A percentile compares a stretch with the other conserved stretches of the same genome.
Evolutionary conservation across 2,888 invertebrate species (phyloP).

Genomic region (Brachyptera risi): DNA sequence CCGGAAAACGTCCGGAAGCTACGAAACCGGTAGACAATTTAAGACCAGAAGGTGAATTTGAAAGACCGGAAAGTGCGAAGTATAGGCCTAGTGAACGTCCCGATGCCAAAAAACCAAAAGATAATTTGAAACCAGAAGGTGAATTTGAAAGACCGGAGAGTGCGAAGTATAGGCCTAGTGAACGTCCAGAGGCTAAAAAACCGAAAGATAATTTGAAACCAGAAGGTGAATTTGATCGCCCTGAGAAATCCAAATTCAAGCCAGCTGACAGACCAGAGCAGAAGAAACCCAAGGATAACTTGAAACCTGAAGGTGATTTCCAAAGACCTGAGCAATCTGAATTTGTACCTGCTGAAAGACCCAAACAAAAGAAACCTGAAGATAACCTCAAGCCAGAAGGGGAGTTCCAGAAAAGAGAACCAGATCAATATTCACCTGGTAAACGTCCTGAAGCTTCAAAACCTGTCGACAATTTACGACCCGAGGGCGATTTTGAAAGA

Average conservation of each 20-base stretch:
- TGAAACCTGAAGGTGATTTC: slow-evolving; percentile 41
- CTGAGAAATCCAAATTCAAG: slow-evolving; percentile 43
- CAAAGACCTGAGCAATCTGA: slow-evolving; percentile 41
- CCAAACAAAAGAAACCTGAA: slow-evolving; percentile 31
- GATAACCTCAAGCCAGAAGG: slow-evolving; percentile 49
- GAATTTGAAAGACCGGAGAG: slow-evolving; percentile 39
- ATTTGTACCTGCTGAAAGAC: slow-evolving; percentile 31
- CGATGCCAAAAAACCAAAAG: slow-evolving; percentile 46
- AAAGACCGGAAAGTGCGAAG: slow-evolving; percentile 38
- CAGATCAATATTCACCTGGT: slow-evolving; percentile 48
- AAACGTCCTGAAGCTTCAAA: slow-evolving; percentile 58
- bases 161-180: slow-evolving; percentile 39
- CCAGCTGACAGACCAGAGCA: slow-evolving; percentile 58
- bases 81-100: slow-evolving; percentile 48
- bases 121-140: slow-evolving; percentile 53
- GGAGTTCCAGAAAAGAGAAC: slow-evolving; percentile 44
- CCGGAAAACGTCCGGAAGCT: slow-evolving; percentile 51
- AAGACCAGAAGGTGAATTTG: slow-evolving; percentile 39
- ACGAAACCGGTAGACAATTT: slow-evolving; percentile 40
- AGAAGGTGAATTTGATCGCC: slow-evolving; percentile 45
- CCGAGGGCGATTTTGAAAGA: slow-evolving; percentile 39
- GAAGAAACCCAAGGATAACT: slow-evolving; percentile 60
- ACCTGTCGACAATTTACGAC: slow-evolving; percentile 57
- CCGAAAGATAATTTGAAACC: slow-evolving; percentile 42
- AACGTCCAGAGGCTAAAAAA: slow-evolving; percentile 39